Conservation (phyloP, 2,888 invertebrate genomes). For the Aporophyla lueneburgensis region DNA sequence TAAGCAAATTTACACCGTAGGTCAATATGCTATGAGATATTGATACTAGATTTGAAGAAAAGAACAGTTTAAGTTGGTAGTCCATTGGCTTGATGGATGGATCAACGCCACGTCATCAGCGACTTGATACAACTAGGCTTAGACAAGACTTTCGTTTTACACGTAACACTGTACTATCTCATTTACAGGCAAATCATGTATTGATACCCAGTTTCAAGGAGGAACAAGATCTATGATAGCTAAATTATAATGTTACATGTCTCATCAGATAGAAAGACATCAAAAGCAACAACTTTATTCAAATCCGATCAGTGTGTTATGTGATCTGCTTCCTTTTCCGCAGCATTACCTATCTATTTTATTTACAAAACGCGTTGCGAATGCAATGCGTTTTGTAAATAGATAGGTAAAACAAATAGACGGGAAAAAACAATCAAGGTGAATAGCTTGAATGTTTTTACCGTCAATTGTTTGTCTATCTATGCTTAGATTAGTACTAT, state of each 20-base stretch:
- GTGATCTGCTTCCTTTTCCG: slow-evolving; percentile 23
- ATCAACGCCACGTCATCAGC: not conserved
- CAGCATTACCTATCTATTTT: not conserved
- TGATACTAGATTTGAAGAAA: not conserved
- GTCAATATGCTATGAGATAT: not conserved
- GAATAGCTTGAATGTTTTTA: not conserved
- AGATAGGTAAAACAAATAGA: too few species aligned
- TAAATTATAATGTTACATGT: slow-evolving; percentile 2
- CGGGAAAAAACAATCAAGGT: too few species aligned
- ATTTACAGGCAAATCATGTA: slow-evolving; percentile 9
- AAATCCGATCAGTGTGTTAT: slow-evolving; percentile 16
- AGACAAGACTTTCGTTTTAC: not conserved
- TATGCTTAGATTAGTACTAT: not conserved
- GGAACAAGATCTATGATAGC: not conserved
- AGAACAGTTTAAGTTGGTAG: not conserved
- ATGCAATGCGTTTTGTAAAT: too few species aligned
- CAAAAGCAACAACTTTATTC: not conserved
- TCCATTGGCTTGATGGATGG: not conserved
- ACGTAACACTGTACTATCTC: not conserved
- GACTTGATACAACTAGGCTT: not conserved
- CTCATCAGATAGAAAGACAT: slow-evolving; percentile 3
- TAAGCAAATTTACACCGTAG: not conserved
- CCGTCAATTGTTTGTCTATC: not conserved
- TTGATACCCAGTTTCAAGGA: not conserved
- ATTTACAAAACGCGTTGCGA: not conserved